Conservation (phyloP, 2,888 invertebrate species). For the Pelosia muscerda region DNA sequence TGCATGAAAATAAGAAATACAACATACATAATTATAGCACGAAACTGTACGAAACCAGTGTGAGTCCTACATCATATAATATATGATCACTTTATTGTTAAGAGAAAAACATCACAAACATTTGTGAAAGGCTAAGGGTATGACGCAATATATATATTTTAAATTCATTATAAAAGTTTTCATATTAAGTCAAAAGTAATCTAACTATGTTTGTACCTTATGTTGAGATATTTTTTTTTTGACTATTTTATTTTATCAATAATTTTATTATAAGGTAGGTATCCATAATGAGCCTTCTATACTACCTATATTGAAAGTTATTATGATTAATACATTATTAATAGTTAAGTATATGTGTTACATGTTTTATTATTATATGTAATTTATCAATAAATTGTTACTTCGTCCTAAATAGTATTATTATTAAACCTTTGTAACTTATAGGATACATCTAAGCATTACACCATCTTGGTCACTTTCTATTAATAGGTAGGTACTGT, state of each 20-base stretch:
- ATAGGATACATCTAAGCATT: background rate
- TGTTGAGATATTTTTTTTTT: background rate
- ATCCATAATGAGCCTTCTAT: background rate
- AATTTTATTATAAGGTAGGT: background rate
- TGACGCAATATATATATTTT: no score
- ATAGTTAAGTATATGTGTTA: no score
- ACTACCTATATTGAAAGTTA: background rate
- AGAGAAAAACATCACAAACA: no score
- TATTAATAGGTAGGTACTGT: no score
- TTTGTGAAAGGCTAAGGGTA: no score
- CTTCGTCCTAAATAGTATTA: background rate
- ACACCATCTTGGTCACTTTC: background rate
- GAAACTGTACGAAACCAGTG: no score
- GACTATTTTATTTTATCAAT: background rate
- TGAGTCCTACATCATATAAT: no score
- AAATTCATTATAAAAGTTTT: no score
- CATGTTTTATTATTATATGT: no score
- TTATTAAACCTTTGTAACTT: background rate
- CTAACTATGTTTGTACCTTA: background rate
- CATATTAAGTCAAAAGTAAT: background rate
- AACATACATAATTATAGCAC: no score
- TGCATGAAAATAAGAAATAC: no score
- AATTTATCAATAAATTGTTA: background rate
- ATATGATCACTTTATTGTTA: no score
- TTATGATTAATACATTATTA: background rate